Percentiles rank a stretch among this genome's conserved stretches.
Evolutionary conservation across 1,140 invertebrate species (phyloP).

Genomic region (Drosophila pectinifera): DNA sequence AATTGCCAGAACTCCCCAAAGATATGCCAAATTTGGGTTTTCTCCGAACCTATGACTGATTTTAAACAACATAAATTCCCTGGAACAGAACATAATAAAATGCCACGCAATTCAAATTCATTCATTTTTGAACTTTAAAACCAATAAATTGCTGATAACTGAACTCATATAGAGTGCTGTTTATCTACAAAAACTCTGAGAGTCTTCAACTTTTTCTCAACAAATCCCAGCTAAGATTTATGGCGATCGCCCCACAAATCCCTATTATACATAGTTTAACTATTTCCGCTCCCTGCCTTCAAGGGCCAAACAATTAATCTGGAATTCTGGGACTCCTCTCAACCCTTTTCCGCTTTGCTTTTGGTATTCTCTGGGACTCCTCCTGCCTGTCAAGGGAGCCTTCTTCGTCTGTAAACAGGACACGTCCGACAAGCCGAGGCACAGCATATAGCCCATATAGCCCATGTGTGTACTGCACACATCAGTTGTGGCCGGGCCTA

Average conservation of each 20-base stretch:
- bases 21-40: too few relatives aligned
- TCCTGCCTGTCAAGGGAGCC: slow-evolving; percentile 19
- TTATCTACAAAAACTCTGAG: too few relatives aligned
- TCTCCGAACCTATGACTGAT: too few relatives aligned
- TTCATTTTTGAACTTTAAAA: too few relatives aligned
- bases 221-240: not conserved
- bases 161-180: too few relatives aligned
- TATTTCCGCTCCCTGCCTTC: slow-evolving; percentile 28
- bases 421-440: slow-evolving; percentile 50
- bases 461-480: slow-evolving; percentile 34
- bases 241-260: not conserved
- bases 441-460: slow-evolving; percentile 37
- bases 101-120: too few relatives aligned
- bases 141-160: too few relatives aligned
- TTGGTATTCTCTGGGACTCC: not conserved
- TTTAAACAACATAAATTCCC: too few relatives aligned
- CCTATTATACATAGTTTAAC: not conserved
- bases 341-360: slow-evolving; percentile 5
- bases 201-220: too few relatives aligned
- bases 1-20: too few relatives aligned
- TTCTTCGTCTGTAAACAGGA: slow-evolving; percentile 29
- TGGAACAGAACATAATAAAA: too few relatives aligned
- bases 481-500: slow-evolving; percentile 64
- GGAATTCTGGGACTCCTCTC: not conserved
- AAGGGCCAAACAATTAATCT: slow-evolving; percentile 3